Conservation (phyloP, 2,888 invertebrate species). For the Listrodromus nycthemerus region DNA sequence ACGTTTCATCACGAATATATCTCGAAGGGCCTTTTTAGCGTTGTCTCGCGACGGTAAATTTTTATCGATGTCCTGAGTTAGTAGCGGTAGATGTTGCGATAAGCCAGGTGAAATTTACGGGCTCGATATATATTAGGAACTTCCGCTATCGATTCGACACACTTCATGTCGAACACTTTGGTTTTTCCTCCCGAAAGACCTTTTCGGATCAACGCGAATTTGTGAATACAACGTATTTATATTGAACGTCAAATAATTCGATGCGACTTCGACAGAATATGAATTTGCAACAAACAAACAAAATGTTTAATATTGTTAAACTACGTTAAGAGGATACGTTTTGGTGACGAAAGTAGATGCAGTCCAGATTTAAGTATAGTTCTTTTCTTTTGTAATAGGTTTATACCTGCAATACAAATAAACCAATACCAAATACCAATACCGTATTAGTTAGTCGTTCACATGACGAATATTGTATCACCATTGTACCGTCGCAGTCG, state of each 20-base stretch:
- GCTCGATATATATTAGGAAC: no score
- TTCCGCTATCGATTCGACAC: neutral
- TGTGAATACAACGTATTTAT: neutral
- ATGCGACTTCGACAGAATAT: neutral
- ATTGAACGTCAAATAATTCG: slow-evolving; percentile 5
- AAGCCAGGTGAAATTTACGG: neutral
- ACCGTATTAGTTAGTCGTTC: neutral
- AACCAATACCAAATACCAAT: slow-evolving; percentile 19
- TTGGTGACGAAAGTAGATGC: neutral
- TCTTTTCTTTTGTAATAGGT: slow-evolving; percentile 14
- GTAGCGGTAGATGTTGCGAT: neutral
- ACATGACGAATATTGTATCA: no score
- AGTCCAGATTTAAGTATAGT: slow-evolving; percentile 4
- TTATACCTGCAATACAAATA: slow-evolving; percentile 21
- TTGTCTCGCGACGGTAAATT: neutral
- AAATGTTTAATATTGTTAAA: neutral
- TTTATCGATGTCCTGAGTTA: neutral
- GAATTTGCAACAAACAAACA: neutral
- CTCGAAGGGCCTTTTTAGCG: neutral
- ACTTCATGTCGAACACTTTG: neutral
- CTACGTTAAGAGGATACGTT: slow-evolving; percentile 2
- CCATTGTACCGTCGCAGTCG: no score
- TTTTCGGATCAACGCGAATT: neutral
- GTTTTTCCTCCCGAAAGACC: neutral
- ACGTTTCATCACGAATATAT: neutral